Percentiles rank a stretch among this genome's conserved stretches.
These are phyloP conservation scores for Cricetomys ansorgei DNA, from an alignment of 2,113 vertebrate genomes.

Conservation along the genomic window DNA sequence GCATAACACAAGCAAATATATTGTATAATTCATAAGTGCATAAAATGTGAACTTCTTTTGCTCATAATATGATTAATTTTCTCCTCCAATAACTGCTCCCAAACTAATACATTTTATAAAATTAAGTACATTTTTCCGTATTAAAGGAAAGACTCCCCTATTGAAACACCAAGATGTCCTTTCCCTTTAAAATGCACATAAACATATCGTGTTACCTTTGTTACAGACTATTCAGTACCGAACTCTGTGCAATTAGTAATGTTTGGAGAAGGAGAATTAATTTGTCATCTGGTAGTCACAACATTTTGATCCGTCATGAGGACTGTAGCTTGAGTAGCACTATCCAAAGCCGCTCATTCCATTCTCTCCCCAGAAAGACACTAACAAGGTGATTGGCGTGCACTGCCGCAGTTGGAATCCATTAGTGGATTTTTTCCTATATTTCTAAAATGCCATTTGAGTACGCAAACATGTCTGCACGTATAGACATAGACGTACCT, in stretches of 20 bases:
- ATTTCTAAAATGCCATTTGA: neutral
- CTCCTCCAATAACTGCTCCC: neutral
- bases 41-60: conserved; percentile 50
- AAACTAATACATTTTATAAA: conserved; percentile 43
- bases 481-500: neutral
- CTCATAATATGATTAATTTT: neutral
- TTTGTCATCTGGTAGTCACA: conserved; percentile 7
- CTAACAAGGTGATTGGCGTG: neutral
- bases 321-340: neutral
- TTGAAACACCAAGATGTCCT: neutral
- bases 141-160: neutral
- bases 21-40: conserved; percentile 47
- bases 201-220: conserved; percentile 23
- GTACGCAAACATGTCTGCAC: neutral
- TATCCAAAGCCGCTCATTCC: neutral
- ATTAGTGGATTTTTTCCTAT: neutral
- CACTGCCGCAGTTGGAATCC: neutral
- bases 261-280: neutral
- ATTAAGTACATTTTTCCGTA: neutral
- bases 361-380: conserved; percentile 16
- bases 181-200: neutral
- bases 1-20: neutral
- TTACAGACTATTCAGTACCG: neutral
- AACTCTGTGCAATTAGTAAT: conserved; percentile 18
- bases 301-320: neutral